Conservation (phyloP, 2,888 invertebrate species). For the Mythimna albipuncta region DNA sequence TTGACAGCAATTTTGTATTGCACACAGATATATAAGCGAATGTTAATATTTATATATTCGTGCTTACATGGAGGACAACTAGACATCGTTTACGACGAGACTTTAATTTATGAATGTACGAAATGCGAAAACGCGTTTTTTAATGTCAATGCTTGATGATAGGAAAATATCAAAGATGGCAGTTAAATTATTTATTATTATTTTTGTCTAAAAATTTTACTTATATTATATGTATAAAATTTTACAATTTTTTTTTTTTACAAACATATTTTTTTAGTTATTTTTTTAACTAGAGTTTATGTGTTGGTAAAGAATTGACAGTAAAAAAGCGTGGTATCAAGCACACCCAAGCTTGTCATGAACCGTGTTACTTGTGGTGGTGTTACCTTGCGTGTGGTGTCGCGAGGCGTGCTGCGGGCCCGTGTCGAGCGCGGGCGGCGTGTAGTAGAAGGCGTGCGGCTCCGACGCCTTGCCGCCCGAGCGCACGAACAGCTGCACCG, state of each 20-base stretch:
- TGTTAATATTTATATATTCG: conserved; percentile 40
- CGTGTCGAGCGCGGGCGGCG: conserved; percentile 87
- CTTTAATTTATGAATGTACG: conserved; percentile 37
- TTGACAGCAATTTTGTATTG: conserved; percentile 70
- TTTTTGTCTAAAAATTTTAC: not conserved
- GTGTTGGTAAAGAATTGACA: conserved; percentile 33
- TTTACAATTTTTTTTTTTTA: not conserved
- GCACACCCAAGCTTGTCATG: conserved; percentile 67
- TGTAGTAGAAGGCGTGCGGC: conserved; percentile 96
- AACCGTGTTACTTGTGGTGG: conserved; percentile 70
- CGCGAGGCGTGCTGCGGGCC: conserved; percentile 79
- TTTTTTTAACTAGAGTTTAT: not conserved
- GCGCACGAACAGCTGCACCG: conserved; percentile 94
- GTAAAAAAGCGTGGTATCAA: conserved; percentile 31
- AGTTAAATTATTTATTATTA: not conserved
- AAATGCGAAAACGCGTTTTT: conserved; percentile 46
- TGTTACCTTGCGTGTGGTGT: conserved; percentile 68
- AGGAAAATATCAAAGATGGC: too few species aligned
- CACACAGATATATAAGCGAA: conserved; percentile 61
- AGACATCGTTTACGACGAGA: conserved; percentile 34
- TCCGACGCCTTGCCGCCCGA: conserved; percentile 97
- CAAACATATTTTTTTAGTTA: not conserved
- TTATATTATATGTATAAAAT: not conserved
- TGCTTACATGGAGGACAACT: conserved; percentile 52
- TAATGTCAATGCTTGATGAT: conserved; percentile 46